Conservation (phyloP, 35 echinoderm and acorn worm genomes). For the Diadema setosum region DNA sequence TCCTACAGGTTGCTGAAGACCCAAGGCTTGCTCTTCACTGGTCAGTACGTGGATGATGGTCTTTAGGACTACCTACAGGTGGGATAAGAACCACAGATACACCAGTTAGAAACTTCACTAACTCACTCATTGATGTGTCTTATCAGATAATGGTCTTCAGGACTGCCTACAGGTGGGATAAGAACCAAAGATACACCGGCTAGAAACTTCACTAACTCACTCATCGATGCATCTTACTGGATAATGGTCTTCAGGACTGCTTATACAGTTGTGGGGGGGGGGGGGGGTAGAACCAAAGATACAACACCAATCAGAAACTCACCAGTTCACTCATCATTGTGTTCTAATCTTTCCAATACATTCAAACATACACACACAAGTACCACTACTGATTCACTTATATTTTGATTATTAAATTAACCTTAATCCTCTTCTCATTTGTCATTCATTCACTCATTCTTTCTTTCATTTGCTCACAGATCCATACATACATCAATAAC, state of each 20-base stretch:
- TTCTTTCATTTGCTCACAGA: too few relatives aligned
- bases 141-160: slow-evolving; percentile 75
- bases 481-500: too few relatives aligned
- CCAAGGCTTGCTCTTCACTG: slow-evolving; percentile 87
- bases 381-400: too few relatives aligned
- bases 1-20: slow-evolving; percentile 89
- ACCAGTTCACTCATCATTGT: too few relatives aligned
- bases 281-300: background rate
- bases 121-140: too few relatives aligned
- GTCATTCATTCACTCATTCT: too few relatives aligned
- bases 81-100: background rate
- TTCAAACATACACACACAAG: too few relatives aligned
- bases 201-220: background rate
- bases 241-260: slow-evolving; percentile 79
- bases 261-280: too few relatives aligned
- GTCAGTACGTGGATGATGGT: slow-evolving; percentile 76
- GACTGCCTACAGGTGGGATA: slow-evolving; percentile 36
- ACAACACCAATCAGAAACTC: background rate
- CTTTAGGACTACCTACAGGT: slow-evolving; percentile 62
- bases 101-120: background rate
- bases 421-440: too few relatives aligned
- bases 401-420: too few relatives aligned
- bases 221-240: too few relatives aligned
- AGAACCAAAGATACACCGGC: background rate
- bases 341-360: too few relatives aligned